Percentiles rank a stretch among this genome's conserved stretches.
Conservation (phyloP, 2,888 invertebrate species). For the Tetragnatha montana region DNA sequence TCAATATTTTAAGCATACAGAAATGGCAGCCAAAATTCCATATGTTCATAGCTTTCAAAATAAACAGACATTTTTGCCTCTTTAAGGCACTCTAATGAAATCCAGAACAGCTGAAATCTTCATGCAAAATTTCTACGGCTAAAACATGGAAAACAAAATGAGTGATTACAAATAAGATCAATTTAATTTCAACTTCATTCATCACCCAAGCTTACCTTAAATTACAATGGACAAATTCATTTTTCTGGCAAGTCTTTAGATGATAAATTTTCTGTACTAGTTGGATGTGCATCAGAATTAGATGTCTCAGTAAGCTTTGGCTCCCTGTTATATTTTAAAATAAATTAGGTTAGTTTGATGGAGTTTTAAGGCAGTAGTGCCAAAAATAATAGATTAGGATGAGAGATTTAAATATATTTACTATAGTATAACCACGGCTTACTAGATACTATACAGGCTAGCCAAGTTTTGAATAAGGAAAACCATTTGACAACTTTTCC, state of each 20-base stretch:
- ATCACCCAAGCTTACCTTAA: background rate
- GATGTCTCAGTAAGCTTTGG: conserved; percentile 5
- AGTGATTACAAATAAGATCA: background rate
- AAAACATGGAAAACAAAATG: background rate
- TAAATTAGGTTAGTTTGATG: no score
- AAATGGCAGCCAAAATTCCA: background rate
- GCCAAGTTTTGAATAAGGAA: no score
- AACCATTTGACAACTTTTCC: no score
- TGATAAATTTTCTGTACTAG: background rate
- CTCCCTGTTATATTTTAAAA: background rate
- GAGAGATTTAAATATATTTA: no score
- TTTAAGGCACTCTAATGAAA: background rate
- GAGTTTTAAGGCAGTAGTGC: no score
- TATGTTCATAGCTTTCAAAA: background rate
- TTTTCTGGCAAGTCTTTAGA: conserved; percentile 26
- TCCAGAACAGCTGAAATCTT: background rate
- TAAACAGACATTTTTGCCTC: background rate
- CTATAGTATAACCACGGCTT: no score
- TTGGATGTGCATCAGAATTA: conserved; percentile 12
- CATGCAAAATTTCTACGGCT: background rate
- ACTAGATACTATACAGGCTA: no score
- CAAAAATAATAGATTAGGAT: no score
- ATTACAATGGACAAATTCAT: conserved; percentile 10
- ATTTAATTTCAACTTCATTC: background rate
- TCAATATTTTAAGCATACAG: background rate